phyloP scores from a whole-genome alignment of 1,140 invertebrate genomes.

The Drosophila hydei region DNA sequence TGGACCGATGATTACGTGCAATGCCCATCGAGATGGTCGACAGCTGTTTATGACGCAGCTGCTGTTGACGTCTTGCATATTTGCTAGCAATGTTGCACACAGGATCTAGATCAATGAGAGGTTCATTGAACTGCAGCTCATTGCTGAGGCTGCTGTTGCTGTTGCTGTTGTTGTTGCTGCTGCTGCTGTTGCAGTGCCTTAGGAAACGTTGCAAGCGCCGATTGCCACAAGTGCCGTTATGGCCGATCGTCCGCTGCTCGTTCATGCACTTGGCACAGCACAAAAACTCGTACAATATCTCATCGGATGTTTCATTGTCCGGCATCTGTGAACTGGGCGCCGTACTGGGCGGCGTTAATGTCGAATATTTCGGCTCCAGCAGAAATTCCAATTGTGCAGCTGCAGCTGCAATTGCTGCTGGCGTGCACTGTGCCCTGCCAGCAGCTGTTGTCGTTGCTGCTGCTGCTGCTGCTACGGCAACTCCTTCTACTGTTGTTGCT shows the following conservation, averaged over 20 bases:
- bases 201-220: conserved; percentile 59
- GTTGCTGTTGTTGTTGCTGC: conserved; percentile 22
- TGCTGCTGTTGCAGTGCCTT: conserved; percentile 37
- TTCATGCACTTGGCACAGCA: conserved; percentile 84
- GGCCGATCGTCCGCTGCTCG: conserved; percentile 56
- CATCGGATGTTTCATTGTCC: conserved; percentile 29
- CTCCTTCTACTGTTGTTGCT: too few species aligned
- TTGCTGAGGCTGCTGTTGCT: not conserved
- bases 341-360: conserved; percentile 50
- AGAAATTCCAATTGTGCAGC: conserved; percentile 72
- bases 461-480: conserved; percentile 5
- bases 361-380: conserved; percentile 77
- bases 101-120: conserved; percentile 65
- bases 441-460: conserved; percentile 2
- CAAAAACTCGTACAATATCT: conserved; percentile 81
- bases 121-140: conserved; percentile 57
- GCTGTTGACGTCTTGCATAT: conserved; percentile 71
- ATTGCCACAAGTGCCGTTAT: conserved; percentile 47
- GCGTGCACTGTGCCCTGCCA: conserved; percentile 14
- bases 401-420: conserved; percentile 52
- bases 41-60: conserved; percentile 53
- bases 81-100: conserved; percentile 78
- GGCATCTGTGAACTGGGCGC: conserved; percentile 8
- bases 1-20: conserved; percentile 76
- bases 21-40: conserved; percentile 65